Base-by-base conservation (phyloP, 2,113 vertebrate genomes). In the Halcyon senegalensis region DNA sequence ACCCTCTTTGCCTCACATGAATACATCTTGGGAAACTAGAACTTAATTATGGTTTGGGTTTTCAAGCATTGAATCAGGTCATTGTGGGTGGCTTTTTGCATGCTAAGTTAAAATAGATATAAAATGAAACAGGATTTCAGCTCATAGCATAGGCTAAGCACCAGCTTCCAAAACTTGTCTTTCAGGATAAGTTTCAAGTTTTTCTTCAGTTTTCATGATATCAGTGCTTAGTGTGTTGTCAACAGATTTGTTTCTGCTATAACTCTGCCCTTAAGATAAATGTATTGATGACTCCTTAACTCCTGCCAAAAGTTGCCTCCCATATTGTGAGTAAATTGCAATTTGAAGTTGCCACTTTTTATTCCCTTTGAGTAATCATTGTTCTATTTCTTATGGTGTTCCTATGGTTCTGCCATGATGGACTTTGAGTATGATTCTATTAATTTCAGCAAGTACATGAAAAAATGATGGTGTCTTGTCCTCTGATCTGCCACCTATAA, bases 291-390 rank as follows among this genome's bases (percentile, higher is more conserved):
- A 56, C 39, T 77, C 82, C 35, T 89, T 93, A 84, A 78, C 87
- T 94, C 88, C 90, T 95, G 93, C 76, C 92, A 94, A 85, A 93
- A 59, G 1, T 0, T 14, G 27, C 92, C 88, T 95, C 43, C 75
- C 60, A 11, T 83, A 87, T 59, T 93, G 75, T 84, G 93, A 95
- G 96, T 87, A 90, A 95, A 80, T 66, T 95, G 70, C 77, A 83
- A 73, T 82, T 94, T 95, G 92, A 94, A 92, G 59, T 85, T 93
- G 87, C 79, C 94, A 89, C 64, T 77, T 95, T 87, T 93, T 96
- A 46, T 33, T 84, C 53, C 25, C 43, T n/a, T 84, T 64, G 73
- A 66, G 20, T 24, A 88, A 89, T 62, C 53, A 55, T 63, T 62
- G 23, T 41, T 93, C 90, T 59, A 46, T 89, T 89, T 80, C 64